Conservation (phyloP, 2,113 vertebrate genomes). For the Spea multiplicata region DNA sequence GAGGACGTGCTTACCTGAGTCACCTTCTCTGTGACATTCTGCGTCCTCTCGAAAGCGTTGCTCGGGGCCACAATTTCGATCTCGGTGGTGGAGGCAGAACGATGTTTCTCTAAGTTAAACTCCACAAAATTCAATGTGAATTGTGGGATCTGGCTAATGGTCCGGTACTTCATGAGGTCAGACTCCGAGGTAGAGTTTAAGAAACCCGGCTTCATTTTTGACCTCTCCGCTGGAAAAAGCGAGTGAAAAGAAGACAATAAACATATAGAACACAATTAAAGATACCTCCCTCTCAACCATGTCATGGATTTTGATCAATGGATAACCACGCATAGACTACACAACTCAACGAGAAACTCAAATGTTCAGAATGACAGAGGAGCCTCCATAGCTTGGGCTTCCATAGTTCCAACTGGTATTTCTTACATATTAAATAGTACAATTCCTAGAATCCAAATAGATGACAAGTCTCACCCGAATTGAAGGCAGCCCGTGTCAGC, state of each 20-base stretch:
- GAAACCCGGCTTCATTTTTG: conserved; percentile 76
- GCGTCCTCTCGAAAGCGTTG: conserved; percentile 91
- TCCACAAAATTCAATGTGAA: conserved; percentile 87
- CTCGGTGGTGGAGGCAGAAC: conserved; percentile 85
- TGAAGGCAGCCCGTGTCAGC: conserved; percentile 79
- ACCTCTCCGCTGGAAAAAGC: conserved; percentile 57
- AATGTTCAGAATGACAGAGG: too few species aligned
- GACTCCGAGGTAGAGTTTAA: conserved; percentile 85
- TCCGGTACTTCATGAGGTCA: conserved; percentile 82
- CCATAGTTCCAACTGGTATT: too few species aligned
- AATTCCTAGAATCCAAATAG: too few species aligned
- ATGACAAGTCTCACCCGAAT: conserved; percentile 61
- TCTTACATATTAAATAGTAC: too few species aligned
- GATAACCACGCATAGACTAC: too few species aligned
- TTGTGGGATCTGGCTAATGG: conserved; percentile 88
- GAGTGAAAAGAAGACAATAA: not conserved
- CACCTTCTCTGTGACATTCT: conserved; percentile 97
- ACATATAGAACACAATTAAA: not conserved
- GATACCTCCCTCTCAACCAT: too few species aligned
- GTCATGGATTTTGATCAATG: too few species aligned
- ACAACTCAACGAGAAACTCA: too few species aligned
- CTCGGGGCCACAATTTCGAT: conserved; percentile 95
- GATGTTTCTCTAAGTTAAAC: conserved; percentile 86
- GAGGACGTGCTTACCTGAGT: conserved; percentile 77
- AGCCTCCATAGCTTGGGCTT: too few species aligned